Percentiles rank a stretch among this genome's conserved stretches.
phyloP scores from a whole-genome alignment of 1,140 invertebrate genomes.

The Ylistrum balloti region DNA sequence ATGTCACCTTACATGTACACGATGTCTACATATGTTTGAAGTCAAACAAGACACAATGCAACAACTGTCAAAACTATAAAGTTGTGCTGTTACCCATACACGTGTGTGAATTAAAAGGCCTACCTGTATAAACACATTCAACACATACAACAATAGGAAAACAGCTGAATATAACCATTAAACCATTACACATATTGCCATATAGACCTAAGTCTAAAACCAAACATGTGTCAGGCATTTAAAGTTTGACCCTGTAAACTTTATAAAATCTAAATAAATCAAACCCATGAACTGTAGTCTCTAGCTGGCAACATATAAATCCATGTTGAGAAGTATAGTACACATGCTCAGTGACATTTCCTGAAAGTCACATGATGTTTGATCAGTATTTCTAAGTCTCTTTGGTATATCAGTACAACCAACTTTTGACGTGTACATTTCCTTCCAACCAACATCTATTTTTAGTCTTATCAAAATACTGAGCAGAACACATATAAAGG shows the following conservation, averaged over 20 bases:
- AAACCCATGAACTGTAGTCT: background rate
- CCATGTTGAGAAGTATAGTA: background rate
- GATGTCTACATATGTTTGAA: too few relatives aligned
- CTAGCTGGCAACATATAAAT: background rate
- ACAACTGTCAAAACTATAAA: too few relatives aligned
- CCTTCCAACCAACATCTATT: background rate
- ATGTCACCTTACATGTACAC: too few relatives aligned
- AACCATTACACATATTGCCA: background rate
- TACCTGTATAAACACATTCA: too few relatives aligned
- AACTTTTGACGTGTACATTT: constrained; percentile 32
- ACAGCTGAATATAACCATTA: too few relatives aligned
- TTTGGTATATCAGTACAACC: background rate
- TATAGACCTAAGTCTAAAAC: background rate
- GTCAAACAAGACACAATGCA: too few relatives aligned
- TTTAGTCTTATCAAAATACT: background rate
- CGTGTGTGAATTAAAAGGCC: too few relatives aligned
- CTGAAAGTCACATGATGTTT: background rate
- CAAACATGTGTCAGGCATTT: too few relatives aligned
- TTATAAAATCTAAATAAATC: background rate
- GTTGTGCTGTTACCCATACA: too few relatives aligned
- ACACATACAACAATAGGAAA: too few relatives aligned
- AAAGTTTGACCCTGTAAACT: background rate
- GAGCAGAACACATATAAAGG: background rate
- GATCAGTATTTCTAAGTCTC: background rate
- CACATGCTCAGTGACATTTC: too few relatives aligned